Conservation (phyloP, 2,888 invertebrate species). For the Drosophila pegasa region DNA sequence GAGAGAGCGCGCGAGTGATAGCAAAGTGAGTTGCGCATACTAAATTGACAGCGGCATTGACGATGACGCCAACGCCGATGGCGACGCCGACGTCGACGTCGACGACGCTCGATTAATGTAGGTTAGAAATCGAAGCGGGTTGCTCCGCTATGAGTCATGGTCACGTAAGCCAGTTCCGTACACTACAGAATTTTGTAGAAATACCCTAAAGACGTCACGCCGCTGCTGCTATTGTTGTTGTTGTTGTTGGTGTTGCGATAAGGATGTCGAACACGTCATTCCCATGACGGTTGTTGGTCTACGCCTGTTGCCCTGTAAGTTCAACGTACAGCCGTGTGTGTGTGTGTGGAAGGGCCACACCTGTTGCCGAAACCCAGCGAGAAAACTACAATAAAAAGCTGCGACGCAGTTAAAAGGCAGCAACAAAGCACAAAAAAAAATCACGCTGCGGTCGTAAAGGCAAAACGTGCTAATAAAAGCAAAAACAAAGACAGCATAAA, state of each 20-base stretch:
- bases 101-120: conserved; percentile 45
- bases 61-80: neutral
- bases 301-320: conserved; percentile 36
- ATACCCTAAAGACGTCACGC: conserved; percentile 54
- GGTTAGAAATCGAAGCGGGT: conserved; percentile 59
- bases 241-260: conserved; percentile 45
- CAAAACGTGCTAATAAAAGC: conserved; percentile 76
- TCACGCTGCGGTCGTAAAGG: conserved; percentile 74
- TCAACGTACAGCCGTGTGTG: conserved; percentile 64
- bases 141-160: conserved; percentile 63
- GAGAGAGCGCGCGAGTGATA: conserved; percentile 25
- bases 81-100: neutral
- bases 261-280: conserved; percentile 74
- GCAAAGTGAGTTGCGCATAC: conserved; percentile 44
- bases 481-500: conserved; percentile 48
- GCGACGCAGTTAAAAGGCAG: conserved; percentile 65
- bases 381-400: conserved; percentile 65
- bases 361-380: conserved; percentile 67
- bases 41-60: conserved; percentile 25
- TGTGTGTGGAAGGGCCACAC: conserved; percentile 65
- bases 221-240: conserved; percentile 14
- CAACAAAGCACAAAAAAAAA: conserved; percentile 64
- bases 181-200: conserved; percentile 18
- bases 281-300: conserved; percentile 39
- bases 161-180: conserved; percentile 8